Evolutionary conservation across 1,140 invertebrate genomes (phyloP), one percentile per base, ranked within the genome.

Genomic region (Brachionus koreanus): DNA sequence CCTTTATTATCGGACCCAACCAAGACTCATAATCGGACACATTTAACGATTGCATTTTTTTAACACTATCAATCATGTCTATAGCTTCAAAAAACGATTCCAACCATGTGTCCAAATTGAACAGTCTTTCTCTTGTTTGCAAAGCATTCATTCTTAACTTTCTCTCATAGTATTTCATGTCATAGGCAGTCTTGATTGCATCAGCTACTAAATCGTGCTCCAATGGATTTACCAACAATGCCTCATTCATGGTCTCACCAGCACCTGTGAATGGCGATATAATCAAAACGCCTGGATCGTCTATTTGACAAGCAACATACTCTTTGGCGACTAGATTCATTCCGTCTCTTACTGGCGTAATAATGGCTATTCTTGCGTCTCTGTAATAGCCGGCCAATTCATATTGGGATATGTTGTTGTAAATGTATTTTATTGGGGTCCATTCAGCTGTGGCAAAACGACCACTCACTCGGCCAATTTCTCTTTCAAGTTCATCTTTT

Each of bases 271-370:
- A 95, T 0, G 94, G 94, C 1, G 94, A 95, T 2, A 96, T 91
- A 57, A 96, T 93, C 5, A 96, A 87, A 0, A 96, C 94, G 6
- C 94, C 94, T 13, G 87, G 87, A 0, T 93, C 91, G 83, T 94
- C 94, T 7, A 95, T 95, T 87, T 95, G 94, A 86, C 94, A 95
- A 5, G 94, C 94, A 2, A 95, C 94, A 85, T 94, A 96, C 87
- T 96, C 94, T 87, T 96, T 96, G 5, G 94, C 94, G 0, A 96
- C 94, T 57, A 96, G 89, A 89, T 96, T 96, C 94, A 96, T 96
- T 37, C 94, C 94, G 86, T 96, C 94, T 57, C 94, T 89, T 0
- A 95, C 87, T 0, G 94, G 94, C 0, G 94, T 95, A 0, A 96
- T 94, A 16, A 95, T 87, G 19, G 93, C 93, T 0, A 96, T 93